Conservation (phyloP, 1,140 invertebrate genomes). For the Dendroctonus ponderosae region DNA sequence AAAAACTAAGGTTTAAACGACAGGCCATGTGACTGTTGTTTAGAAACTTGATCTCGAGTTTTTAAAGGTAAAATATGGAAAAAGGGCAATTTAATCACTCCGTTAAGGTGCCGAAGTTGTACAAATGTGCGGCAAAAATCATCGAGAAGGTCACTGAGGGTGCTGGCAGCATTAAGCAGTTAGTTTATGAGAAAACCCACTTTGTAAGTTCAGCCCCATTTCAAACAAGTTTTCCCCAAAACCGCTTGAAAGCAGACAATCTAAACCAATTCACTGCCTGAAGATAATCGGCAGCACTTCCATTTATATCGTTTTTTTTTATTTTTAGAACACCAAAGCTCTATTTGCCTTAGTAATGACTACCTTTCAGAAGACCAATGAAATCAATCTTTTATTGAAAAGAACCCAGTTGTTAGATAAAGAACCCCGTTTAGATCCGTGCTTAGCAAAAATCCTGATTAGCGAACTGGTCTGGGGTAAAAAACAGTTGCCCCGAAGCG, state of each 20-base stretch:
- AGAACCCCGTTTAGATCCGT: conserved; percentile 66
- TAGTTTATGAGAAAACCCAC: conserved; percentile 63
- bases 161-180: conserved; percentile 68
- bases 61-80: conserved; percentile 3
- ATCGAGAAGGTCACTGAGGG: conserved; percentile 65
- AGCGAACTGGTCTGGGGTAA: conserved; percentile 83
- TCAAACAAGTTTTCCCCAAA: conserved; percentile 6
- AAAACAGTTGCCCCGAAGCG: conserved; percentile 58
- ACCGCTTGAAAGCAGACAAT: neutral
- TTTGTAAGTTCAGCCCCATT: conserved; percentile 47
- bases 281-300: no score
- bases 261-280: no score
- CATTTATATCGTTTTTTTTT: no score
- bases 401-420: conserved; percentile 63
- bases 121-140: conserved; percentile 68
- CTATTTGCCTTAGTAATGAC: conserved; percentile 71
- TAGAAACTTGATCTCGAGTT: no score
- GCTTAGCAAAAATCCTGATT: conserved; percentile 72
- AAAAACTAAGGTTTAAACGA: no score
- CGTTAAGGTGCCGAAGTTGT: conserved; percentile 73
- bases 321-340: conserved; percentile 67
- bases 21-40: no score
- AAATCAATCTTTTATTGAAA: conserved; percentile 65
- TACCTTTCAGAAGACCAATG: conserved; percentile 64
- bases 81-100: conserved; percentile 62